These are phyloP conservation scores for Catocala nupta DNA, from an alignment of 2,888 invertebrate genomes.

Conservation along the genomic window DNA sequence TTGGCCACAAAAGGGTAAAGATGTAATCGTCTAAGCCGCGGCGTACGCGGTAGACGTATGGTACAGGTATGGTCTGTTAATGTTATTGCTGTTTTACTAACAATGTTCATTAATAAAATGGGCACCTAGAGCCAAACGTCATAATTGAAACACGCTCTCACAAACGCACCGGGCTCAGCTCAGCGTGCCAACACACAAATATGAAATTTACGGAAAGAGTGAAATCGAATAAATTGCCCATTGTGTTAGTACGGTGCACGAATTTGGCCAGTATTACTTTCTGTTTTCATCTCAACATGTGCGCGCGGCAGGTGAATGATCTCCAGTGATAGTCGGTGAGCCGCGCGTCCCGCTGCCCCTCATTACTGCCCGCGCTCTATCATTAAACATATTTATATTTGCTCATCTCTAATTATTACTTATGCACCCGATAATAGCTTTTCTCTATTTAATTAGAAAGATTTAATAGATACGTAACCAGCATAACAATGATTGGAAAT, in stretches of 20 bases:
- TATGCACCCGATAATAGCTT: conserved; percentile 37
- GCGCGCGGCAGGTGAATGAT: conserved; percentile 66
- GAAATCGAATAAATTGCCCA: conserved; percentile 85
- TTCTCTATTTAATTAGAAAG: conserved; percentile 38
- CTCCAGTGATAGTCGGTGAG: conserved; percentile 55
- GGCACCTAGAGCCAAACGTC: conserved; percentile 34
- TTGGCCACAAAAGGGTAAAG: no score
- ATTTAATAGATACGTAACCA: conserved; percentile 43
- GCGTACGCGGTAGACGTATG: no score
- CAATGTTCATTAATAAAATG: conserved; percentile 28
- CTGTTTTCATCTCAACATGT: conserved; percentile 78
- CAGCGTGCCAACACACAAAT: conserved; percentile 64
- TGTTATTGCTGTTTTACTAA: conserved; percentile 17
- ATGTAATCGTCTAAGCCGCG: no score
- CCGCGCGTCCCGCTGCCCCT: conserved; percentile 38
- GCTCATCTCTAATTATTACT: conserved; percentile 27
- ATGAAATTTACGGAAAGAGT: conserved; percentile 83
- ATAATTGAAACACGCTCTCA: conserved; percentile 54
- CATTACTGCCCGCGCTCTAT: conserved; percentile 45
- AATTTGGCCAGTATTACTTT: conserved; percentile 82
- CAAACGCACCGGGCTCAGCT: conserved; percentile 39
- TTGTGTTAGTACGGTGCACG: conserved; percentile 81
- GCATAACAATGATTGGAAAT: conserved; percentile 45
- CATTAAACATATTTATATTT: conserved; percentile 47
- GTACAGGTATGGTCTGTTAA: conserved; percentile 3